Evolutionary conservation across 2,797 vertebrate species (phyloP).

Genomic region (Sciaenops ocellatus): DNA sequence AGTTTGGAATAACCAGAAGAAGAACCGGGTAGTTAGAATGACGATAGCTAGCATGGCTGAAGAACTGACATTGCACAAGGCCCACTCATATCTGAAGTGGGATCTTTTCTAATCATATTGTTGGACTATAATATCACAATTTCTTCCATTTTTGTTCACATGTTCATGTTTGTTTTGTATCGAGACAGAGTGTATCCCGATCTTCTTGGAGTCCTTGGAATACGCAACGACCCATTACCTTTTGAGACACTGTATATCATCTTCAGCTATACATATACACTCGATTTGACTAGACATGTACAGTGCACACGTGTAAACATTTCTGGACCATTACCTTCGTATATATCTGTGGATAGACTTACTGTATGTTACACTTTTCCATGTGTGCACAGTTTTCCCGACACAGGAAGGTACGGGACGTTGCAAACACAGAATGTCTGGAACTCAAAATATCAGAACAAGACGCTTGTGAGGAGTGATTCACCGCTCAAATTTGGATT

Average conservation of each 20-base stretch:
- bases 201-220: neutral
- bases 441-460: slow-evolving; percentile 1
- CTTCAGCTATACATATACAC: slow-evolving; percentile 1
- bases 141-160: neutral
- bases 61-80: neutral
- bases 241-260: neutral
- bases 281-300: neutral
- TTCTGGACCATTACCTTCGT: slow-evolving; percentile 29
- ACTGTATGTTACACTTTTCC: slow-evolving; percentile 16
- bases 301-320: neutral
- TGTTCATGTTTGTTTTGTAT: too few species aligned
- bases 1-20: neutral
- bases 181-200: neutral
- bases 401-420: slow-evolving; percentile 17
- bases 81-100: too few species aligned
- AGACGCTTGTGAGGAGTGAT: neutral
- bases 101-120: neutral
- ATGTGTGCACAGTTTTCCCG: slow-evolving; percentile 36
- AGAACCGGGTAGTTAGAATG: neutral
- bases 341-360: slow-evolving; percentile 15
- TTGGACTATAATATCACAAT: neutral
- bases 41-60: neutral
- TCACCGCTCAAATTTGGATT: neutral
- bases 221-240: neutral
- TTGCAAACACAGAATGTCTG: slow-evolving; percentile 41